A percentile compares a stretch with the other conserved stretches of the same genome.
Evolutionary conservation across 2,113 vertebrate species (phyloP).

Genomic region (Austrofundulus limnaeus): DNA sequence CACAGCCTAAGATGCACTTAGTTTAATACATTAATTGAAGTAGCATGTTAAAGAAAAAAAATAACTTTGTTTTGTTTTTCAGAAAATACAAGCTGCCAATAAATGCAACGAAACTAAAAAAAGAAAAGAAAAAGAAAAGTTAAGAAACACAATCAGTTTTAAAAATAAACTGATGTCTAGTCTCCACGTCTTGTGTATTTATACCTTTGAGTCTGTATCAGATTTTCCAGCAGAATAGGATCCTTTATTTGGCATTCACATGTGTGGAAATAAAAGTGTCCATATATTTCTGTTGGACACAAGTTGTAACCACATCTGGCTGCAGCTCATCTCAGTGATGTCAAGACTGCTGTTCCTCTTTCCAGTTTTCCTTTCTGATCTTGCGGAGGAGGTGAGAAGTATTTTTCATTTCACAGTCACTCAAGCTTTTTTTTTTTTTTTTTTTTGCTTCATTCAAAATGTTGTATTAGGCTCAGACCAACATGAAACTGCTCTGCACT

Average conservation of each 20-base stretch:
- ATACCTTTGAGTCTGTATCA: not conserved
- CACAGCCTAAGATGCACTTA: too few species aligned
- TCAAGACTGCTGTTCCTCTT: slow-evolving; percentile 21
- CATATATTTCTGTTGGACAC: slow-evolving; percentile 3
- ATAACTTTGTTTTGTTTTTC: not conserved
- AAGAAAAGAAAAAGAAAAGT: not conserved
- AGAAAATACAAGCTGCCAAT: not conserved
- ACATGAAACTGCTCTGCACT: not conserved
- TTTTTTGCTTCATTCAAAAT: slow-evolving; percentile 10
- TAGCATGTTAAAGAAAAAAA: too few species aligned
- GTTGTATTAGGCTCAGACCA: not conserved
- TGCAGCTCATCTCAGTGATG: slow-evolving; percentile 15
- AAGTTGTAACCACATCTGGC: slow-evolving; percentile 31
- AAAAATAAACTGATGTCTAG: not conserved
- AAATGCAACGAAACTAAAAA: not conserved
- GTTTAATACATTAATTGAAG: too few species aligned
- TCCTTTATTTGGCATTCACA: not conserved
- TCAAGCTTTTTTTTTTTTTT: slow-evolving; percentile 1
- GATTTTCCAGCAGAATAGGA: slow-evolving; percentile 3
- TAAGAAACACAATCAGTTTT: not conserved
- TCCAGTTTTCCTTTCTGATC: slow-evolving; percentile 24
- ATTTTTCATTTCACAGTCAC: not conserved
- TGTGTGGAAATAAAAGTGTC: not conserved
- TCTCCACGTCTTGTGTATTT: not conserved
- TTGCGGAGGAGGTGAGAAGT: slow-evolving; percentile 5